A percentile compares a stretch with the other conserved stretches of the same genome.
These are phyloP conservation scores for Phaenicophaeus curvirostris DNA, from an alignment of 2,797 vertebrate genomes.

Conservation along the genomic window DNA sequence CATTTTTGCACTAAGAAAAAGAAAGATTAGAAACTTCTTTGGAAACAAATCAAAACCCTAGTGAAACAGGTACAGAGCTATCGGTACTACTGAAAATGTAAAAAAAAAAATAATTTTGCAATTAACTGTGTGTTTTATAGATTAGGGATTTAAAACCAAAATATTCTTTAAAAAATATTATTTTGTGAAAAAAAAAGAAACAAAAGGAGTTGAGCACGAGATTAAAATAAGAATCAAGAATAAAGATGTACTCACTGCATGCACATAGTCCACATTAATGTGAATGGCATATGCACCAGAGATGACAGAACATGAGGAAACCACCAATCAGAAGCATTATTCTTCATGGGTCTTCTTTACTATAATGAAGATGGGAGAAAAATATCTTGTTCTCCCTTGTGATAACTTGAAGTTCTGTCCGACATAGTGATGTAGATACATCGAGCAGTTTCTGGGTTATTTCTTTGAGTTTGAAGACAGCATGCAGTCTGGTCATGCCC, in stretches of 20 bases:
- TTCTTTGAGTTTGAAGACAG: not conserved
- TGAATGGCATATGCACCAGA: rapidly evolving
- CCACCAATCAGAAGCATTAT: not conserved
- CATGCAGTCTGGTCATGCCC: not conserved
- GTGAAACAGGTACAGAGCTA: not conserved
- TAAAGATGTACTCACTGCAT: not conserved
- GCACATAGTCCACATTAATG: not conserved
- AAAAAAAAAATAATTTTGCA: not conserved
- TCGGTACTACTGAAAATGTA: not conserved
- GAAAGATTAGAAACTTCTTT: not conserved
- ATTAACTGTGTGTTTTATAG: no score
- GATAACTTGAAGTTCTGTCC: not conserved
- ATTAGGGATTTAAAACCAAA: no score
- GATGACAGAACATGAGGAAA: not conserved
- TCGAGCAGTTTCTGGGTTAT: not conserved
- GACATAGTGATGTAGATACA: not conserved
- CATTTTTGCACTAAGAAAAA: not conserved
- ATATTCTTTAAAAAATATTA: not conserved
- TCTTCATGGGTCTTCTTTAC: not conserved
- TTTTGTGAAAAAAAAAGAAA: not conserved
- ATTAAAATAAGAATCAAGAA: not conserved
- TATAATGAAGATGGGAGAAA: not conserved
- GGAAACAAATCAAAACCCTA: not conserved
- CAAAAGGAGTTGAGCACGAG: not conserved
- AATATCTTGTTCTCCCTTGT: not conserved